Evolutionary conservation across 2,113 vertebrate genomes (phyloP).

Genomic region (Noturus placidus): DNA sequence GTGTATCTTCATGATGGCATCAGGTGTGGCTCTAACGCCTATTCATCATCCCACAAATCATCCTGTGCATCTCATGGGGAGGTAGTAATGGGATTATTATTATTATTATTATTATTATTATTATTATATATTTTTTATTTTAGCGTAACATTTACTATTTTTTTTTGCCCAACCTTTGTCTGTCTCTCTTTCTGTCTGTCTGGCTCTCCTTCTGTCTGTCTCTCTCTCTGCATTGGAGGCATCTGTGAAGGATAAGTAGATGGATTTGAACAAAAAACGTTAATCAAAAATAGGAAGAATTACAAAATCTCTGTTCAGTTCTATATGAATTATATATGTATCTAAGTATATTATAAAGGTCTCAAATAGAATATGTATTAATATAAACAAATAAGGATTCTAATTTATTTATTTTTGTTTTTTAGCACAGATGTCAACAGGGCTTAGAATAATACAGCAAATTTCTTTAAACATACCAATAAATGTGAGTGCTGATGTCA

Average conservation of each 20-base stretch:
- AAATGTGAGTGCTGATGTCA: background rate
- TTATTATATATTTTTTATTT: background rate
- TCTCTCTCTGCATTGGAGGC: background rate
- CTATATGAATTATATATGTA: background rate
- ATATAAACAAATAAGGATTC: background rate
- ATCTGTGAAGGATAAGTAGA: background rate
- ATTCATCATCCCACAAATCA: too few species aligned
- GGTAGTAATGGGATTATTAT: too few species aligned
- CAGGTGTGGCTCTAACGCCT: too few species aligned
- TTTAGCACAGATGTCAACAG: background rate
- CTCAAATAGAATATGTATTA: background rate
- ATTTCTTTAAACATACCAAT: background rate
- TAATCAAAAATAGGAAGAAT: background rate
- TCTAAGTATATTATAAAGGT: background rate
- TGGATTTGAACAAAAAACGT: background rate
- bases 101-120: background rate
- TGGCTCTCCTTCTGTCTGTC: background rate
- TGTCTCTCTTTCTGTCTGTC: background rate
- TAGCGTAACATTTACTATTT: conserved; percentile 31
- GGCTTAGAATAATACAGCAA: background rate
- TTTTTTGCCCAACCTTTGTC: conserved; percentile 34
- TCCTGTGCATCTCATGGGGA: too few species aligned
- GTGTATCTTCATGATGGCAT: too few species aligned
- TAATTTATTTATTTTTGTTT: background rate
- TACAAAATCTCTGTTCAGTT: background rate